These are phyloP conservation scores for Pristionchus mayeri DNA, from an alignment of 2,888 invertebrate genomes.

Conservation along the genomic window DNA sequence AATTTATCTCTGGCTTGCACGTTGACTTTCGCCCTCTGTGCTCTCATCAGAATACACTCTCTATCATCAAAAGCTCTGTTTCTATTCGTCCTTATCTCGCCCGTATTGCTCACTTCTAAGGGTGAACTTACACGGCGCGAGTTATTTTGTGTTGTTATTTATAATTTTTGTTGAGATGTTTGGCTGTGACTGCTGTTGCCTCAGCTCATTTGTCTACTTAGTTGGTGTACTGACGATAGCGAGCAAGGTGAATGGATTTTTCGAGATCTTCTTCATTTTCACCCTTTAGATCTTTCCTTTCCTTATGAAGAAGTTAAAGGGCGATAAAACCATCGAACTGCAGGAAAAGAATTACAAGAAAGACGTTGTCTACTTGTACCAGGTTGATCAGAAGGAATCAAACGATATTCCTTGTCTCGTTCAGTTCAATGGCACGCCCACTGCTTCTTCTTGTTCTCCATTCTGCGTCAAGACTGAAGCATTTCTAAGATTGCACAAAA, in stretches of 20 bases:
- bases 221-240: not conserved
- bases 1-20: too few species aligned
- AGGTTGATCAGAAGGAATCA: too few species aligned
- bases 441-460: conserved; percentile 72
- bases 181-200: conserved; percentile 26
- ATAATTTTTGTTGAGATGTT: conserved; percentile 18
- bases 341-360: conserved; percentile 59
- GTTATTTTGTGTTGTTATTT: too few species aligned
- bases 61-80: too few species aligned
- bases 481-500: conserved; percentile 67
- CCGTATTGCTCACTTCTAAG: too few species aligned
- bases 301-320: not conserved
- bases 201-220: conserved; percentile 7
- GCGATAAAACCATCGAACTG: not conserved
- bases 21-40: too few species aligned
- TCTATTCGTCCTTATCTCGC: too few species aligned
- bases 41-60: too few species aligned
- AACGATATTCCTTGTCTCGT: too few species aligned
- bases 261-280: not conserved
- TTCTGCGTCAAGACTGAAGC: conserved; percentile 74
- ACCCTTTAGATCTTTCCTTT: not conserved
- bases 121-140: too few species aligned
- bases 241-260: conserved; percentile 31
- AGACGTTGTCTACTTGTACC: conserved; percentile 72
- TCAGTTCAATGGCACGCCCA: conserved; percentile 70